Evolutionary conservation across 2,113 vertebrate species (phyloP).

Genomic region (Notarius lentiginosus): DNA sequence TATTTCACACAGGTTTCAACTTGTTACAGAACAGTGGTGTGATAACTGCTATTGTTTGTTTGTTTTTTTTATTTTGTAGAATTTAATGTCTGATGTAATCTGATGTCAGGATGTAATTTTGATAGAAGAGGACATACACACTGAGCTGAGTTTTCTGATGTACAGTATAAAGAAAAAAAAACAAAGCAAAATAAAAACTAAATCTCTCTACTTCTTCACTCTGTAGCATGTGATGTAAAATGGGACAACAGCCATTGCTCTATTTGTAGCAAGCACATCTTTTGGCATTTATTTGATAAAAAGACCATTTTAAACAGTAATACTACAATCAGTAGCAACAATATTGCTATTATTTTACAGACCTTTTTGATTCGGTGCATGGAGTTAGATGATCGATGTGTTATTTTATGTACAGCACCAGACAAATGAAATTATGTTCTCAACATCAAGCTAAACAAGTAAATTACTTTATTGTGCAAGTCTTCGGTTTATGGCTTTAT

Average conservation of each 20-base stretch:
- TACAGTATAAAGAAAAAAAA: neutral
- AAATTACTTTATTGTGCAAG: conserved; percentile 33
- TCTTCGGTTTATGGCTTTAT: conserved; percentile 39
- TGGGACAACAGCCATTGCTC: neutral
- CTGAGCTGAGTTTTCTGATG: neutral
- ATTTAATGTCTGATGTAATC: conserved; percentile 14
- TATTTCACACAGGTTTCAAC: no score
- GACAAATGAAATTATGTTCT: conserved; percentile 40
- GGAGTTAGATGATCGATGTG: conserved; percentile 18
- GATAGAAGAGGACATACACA: conserved; percentile 5
- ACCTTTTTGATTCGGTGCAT: conserved; percentile 9
- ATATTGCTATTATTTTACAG: conserved; percentile 20
- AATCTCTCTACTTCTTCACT: neutral
- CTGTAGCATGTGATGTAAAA: neutral
- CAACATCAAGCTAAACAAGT: conserved; percentile 35
- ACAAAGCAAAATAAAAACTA: neutral
- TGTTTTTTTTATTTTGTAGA: neutral
- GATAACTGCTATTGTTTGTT: neutral
- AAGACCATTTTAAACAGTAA: neutral
- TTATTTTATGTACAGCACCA: conserved; percentile 23
- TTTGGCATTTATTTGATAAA: conserved; percentile 13
- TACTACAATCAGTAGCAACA: conserved; percentile 13
- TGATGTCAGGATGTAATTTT: conserved; percentile 14
- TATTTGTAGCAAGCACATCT: neutral
- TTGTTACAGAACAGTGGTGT: neutral